Base-by-base conservation (phyloP, 1,140 invertebrate genomes). In the Zeugodacus cucurbitae region DNA sequence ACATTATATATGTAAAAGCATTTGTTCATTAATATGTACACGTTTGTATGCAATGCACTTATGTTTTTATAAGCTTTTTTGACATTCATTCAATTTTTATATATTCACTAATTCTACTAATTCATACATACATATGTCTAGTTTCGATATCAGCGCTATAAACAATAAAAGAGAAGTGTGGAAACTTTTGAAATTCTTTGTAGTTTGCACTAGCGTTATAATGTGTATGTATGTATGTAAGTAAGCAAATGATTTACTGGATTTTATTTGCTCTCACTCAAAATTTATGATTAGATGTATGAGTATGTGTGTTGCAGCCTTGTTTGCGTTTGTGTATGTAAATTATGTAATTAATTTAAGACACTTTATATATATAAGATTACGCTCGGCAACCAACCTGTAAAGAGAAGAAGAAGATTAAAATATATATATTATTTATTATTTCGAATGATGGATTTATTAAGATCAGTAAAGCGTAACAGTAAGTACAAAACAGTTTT, bases 341-440 rank as follows among this genome's bases (percentile, higher is more conserved):
- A n/a, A 11, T 74, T 37, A 74, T 41, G 20, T 74, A 74, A 37
- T 37, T 62, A 62, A 62, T 74, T 74, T 32, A 41, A 32, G 34
- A 74, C 67, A 74, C 44, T 62, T 62, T 88, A 59, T 22, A 74
- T 29, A 88, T 70, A 29, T 22, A 82, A 85, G 67, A 62, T 85
- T 64, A 78, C 87, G 54, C 20, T 88, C 62, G 29, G 78, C 22
- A 88, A 88, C 87, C 78, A 88, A 88, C 87, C 87, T 88, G 87
- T 1, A 86, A 88, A 48, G 44, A 70, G 22, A 87, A 70, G 20
- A 88, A 32, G 29, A 11, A 44, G 3, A 54, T 22, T 48, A 74
- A 44, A 59, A 17, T 29, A 34, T 59, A 37, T n/a, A n/a, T n/a
- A n/a, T n/a, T n/a, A n/a, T n/a, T n/a, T n/a, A n/a, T n/a, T n/a